Evolutionary conservation across 2,888 invertebrate genomes (phyloP), one percentile per base, ranked within the genome.

Genomic region (Epinotia brunnichana): DNA sequence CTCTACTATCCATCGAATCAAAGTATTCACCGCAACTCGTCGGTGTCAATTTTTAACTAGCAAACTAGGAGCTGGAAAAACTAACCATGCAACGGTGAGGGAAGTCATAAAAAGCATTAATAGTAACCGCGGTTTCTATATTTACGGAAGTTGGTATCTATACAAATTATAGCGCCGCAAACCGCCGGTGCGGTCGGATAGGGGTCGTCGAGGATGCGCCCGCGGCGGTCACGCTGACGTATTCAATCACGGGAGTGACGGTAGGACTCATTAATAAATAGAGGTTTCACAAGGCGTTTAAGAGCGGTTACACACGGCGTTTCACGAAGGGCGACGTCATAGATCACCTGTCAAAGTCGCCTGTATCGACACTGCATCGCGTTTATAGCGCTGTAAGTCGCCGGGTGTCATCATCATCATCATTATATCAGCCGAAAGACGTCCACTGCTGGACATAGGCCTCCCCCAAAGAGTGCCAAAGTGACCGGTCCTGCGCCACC

Each of bases 121-220:
- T 87, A 87, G 86, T 86, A 84, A 87, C 86, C 86, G 91, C 86
- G 92, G 92, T 91, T 90, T 88, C 84, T 87, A 85, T 92, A 91
- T 91, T 92, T 91, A 91, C 91, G 91, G 92, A 92, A 92, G 89
- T 85, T 80, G 83, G 81, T 82, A 82, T 86, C 83, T 83, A 78
- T 85, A 87, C 84, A 86, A 88, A 90, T 90, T 89, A 87, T 84
- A 81, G 81, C 79, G 85, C 86, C 87, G 79, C 88, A 85, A 82
- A 81, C 80, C 86, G 84, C 79, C 83, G 87, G 83, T 88, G 89
- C 83, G 89, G 88, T 75, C 60, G 70, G 70, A 63, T 74, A 70
- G 63, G 70, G 62, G 67, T 61, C 56, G 60, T 53, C 19, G 15
- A 56, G 64, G 69, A 69, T 70, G 70, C 59, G 74, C 61, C 21